These are phyloP conservation scores for Drosophila erecta DNA, from an alignment of 1,140 invertebrate genomes.

Conservation along the genomic window DNA sequence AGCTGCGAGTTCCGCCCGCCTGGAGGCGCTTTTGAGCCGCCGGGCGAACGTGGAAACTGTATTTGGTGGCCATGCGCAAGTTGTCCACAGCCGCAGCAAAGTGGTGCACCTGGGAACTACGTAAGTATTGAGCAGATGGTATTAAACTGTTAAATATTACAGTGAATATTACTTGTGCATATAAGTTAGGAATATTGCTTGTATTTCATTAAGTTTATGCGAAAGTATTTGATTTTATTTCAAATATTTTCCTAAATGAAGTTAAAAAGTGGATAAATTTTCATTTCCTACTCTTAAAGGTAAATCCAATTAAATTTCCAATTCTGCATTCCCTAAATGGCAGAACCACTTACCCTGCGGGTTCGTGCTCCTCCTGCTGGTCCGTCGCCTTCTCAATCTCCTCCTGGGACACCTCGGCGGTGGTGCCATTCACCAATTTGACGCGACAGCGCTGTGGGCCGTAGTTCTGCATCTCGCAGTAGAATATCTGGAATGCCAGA, in stretches of 20 bases:
- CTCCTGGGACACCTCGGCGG: slow-evolving; percentile 32
- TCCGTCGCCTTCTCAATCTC: slow-evolving; percentile 4
- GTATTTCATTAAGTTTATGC: no score
- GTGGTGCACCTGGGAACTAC: slow-evolving; percentile 59
- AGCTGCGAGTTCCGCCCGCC: slow-evolving; percentile 56
- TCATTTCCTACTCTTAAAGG: no score
- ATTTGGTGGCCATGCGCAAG: slow-evolving; percentile 91
- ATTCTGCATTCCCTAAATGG: not conserved
- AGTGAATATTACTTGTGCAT: no score
- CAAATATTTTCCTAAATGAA: no score
- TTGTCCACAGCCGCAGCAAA: slow-evolving; percentile 87
- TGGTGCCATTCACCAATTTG: slow-evolving; percentile 85
- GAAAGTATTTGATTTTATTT: no score
- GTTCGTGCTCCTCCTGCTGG: slow-evolving; percentile 22
- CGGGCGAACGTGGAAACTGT: slow-evolving; percentile 90
- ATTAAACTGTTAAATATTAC: no score
- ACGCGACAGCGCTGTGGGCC: slow-evolving; percentile 90
- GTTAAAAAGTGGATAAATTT: no score
- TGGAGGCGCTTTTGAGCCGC: slow-evolving; percentile 62
- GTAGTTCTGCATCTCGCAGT: slow-evolving; percentile 91
- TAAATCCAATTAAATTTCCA: no score
- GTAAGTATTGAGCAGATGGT: not conserved
- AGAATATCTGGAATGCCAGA: slow-evolving; percentile 89
- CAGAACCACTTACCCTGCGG: slow-evolving; percentile 28
- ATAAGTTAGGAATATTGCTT: no score